phyloP scores from a whole-genome alignment of 2,797 vertebrate species.

The Lepus oiostolus region DNA sequence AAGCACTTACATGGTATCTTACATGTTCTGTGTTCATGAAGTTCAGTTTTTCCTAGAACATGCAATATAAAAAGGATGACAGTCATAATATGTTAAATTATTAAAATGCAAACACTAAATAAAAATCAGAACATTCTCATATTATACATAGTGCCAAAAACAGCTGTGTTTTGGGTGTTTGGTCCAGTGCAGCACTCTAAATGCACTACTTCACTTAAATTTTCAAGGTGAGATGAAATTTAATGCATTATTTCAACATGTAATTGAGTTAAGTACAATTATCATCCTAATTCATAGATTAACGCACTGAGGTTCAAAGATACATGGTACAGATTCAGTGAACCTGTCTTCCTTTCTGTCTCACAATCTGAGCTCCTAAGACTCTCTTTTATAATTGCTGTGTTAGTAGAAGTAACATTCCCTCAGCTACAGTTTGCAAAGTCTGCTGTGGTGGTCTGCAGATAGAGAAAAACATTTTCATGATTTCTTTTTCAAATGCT shows the following conservation, averaged over 20 bases:
- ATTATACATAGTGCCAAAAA: neutral
- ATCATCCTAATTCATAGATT: neutral
- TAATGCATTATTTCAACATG: neutral
- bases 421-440: neutral
- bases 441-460: neutral
- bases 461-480: slow-evolving; percentile 16
- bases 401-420: neutral
- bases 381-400: neutral
- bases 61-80: neutral
- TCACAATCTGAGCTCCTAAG: neutral
- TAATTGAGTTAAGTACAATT: neutral
- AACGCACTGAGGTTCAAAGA: neutral
- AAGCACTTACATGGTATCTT: neutral
- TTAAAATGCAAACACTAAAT: slow-evolving; percentile 20
- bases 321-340: neutral
- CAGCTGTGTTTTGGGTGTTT: neutral
- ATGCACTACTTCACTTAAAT: slow-evolving; percentile 21
- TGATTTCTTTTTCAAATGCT: neutral
- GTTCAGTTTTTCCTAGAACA: neutral
- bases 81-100: slow-evolving; percentile 1
- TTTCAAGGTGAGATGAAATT: slow-evolving; percentile 4
- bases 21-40: neutral
- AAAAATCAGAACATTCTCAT: neutral
- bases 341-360: neutral
- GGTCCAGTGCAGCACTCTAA: neutral